Evolutionary conservation across 2,113 vertebrate species (phyloP), one percentile per base, ranked within the genome.

Genomic region (Thamnophis sirtalis): DNA sequence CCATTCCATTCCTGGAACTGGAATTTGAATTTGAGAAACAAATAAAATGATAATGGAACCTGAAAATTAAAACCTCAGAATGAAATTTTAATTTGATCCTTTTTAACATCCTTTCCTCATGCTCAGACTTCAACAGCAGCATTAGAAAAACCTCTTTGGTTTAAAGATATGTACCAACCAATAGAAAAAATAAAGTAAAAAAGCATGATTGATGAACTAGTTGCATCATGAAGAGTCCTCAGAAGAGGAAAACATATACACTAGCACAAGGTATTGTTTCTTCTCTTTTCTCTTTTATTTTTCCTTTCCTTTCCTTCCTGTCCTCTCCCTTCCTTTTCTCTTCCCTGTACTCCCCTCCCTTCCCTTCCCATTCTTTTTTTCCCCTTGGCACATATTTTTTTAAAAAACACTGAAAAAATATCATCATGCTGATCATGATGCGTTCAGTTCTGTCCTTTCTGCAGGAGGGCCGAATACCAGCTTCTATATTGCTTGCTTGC

Each of bases 131-230:
- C 90, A 90, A 7, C 63, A 26, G 56, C 73, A 21, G 56, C 73
- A 9, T 0, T 86, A 38, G 60, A 88, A 24, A 43, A 43, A 2
- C 85, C 91, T 54, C 63, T 90, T 60, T 88, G 88, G 91, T 89
- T 90, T n/a, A 91, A 84, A 85, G 91, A 93, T 48, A 87, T 90
- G 63, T 92, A 92, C 60, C 88, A 92, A 19, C 88, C 91, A 54
- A 24, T 92, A n/a, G 60, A 93, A 26, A 55, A 86, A 84, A 26
- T 84, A 60, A 63, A 63, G 48, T 90, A 87, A 22, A 90, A 88
- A 48, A 33, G 33, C 5, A 90, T 93, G 88, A 73, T 73, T 87
- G 63, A 92, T n/a, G 90, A 90, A 84, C 33, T 90, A 17, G n/a
- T n/a, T n/a, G n/a, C 91, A 88, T 19, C 86, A 90, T 84, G 89